Base-by-base conservation (phyloP, 2,888 invertebrate genomes). In the Dynastes grantii region DNA sequence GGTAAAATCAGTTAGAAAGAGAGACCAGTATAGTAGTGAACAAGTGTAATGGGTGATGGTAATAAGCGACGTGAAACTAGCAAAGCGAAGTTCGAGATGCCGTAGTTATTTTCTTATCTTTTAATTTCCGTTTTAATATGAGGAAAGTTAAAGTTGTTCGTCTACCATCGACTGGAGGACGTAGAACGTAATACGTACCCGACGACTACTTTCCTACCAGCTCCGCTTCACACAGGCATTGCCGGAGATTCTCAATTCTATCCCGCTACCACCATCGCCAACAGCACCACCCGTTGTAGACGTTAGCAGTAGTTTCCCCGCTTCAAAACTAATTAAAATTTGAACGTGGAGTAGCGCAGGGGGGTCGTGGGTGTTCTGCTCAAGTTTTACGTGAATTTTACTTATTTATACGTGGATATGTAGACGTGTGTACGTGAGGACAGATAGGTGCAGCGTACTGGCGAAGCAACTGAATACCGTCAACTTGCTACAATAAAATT, bases 291-390 rank as follows among this genome's bases (percentile, higher is more conserved):
- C n/a, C n/a, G 5, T n/a, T 16, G 5, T 16, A 16, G 53, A 16
- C n/a, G 16, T 16, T 16, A 13, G 53, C 51, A 51, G n/a, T 4
- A 53, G n/a, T 53, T 53, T 16, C n/a, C 53, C 22, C 27, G 22
- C 81, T 85, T 84, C 87, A 88, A 88, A 88, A 88, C 88, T 88
- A 88, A 88, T 88, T 88, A 88, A 88, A 89, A 89, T 89, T 88
- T 87, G 87, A 87, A 86, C 85, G 86, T 85, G 83, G 84, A 84
- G 84, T 83, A 2, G 11, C 45, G 40, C 45, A 49, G 53, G 53
- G 53, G 53, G 53, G 16, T 53, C 5, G 53, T n/a, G n/a, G 11
- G 49, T 45, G 79, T 27, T 61, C 76, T 13, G 85, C 83, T 80
- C 81, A 87, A 87, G 87, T 87, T 87, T 87, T 87, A 87, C 87